phyloP scores from a whole-genome alignment of 2,113 vertebrate genomes.

The Scytalopus superciliaris region DNA sequence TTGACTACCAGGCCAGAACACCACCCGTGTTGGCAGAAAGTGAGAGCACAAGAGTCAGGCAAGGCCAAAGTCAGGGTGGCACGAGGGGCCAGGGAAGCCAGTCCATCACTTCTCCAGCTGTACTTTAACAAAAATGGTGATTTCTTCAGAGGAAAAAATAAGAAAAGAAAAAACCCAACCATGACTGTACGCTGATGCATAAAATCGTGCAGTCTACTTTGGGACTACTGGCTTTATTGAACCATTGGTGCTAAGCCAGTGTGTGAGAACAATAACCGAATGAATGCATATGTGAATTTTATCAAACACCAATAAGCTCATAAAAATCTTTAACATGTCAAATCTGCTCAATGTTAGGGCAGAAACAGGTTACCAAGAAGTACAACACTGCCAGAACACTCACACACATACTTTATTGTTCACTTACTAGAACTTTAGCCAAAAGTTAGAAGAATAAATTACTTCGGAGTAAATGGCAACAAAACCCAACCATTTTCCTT shows the following conservation, averaged over 20 bases:
- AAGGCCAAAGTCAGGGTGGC: not conserved
- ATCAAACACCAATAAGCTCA: not conserved
- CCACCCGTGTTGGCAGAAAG: not conserved
- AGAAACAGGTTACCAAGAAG: not conserved
- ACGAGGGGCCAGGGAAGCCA: not conserved
- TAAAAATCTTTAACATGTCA: not conserved
- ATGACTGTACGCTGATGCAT: not conserved
- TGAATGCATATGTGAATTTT: not conserved
- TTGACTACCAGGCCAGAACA: not conserved
- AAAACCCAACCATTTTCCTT: not conserved
- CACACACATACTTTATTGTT: not conserved
- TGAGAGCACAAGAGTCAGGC: not conserved
- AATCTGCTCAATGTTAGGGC: not conserved
- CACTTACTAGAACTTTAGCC: not conserved
- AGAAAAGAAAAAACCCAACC: fast-evolving
- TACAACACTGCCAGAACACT: not conserved
- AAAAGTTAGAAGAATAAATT: not conserved
- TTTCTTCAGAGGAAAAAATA: not conserved
- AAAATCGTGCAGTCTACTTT: not conserved
- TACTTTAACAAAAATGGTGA: not conserved
- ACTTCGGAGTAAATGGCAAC: not conserved
- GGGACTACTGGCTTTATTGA: not conserved
- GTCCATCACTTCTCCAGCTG: not conserved
- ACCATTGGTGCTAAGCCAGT: not conserved
- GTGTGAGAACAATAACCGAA: not conserved